Conservation (phyloP, 2,888 invertebrate genomes). For the Thalpophila matura region DNA sequence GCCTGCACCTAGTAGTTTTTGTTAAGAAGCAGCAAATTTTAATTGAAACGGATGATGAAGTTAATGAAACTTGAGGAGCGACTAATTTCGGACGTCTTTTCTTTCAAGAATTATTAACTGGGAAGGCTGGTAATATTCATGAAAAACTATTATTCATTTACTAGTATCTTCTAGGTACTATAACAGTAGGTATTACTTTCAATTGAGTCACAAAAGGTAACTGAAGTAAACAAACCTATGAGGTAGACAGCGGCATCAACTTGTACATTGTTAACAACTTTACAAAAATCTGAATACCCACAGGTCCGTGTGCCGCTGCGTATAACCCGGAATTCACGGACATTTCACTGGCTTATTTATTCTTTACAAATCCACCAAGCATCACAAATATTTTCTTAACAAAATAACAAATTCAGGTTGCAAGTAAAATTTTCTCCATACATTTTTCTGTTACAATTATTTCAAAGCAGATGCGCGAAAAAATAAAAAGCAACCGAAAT, state of each 20-base stretch:
- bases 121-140: not conserved
- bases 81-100: slow-evolving; percentile 29
- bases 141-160: no score
- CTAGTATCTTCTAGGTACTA: not conserved
- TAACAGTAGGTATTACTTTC: not conserved
- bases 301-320: not conserved
- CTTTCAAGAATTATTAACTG: slow-evolving; percentile 9
- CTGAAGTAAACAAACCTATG: slow-evolving; percentile 3
- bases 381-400: slow-evolving; percentile 29
- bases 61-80: slow-evolving; percentile 28
- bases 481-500: slow-evolving; percentile 23
- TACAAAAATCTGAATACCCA: slow-evolving; percentile 27
- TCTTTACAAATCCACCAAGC: slow-evolving; percentile 26
- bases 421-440: slow-evolving; percentile 12
- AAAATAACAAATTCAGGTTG: slow-evolving; percentile 15
- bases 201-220: not conserved
- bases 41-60: slow-evolving; percentile 53
- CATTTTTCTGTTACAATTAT: slow-evolving; percentile 43
- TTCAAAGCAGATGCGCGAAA: slow-evolving; percentile 29
- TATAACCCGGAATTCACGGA: slow-evolving; percentile 7
- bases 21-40: slow-evolving; percentile 49
- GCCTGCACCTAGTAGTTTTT: slow-evolving; percentile 46
- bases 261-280: slow-evolving; percentile 37
- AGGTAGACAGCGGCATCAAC: slow-evolving; percentile 6
- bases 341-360: slow-evolving; percentile 40